Evolutionary conservation across 2,888 invertebrate species (phyloP), one percentile per base, ranked within the genome.

Genomic region (Hydraecia micacea): DNA sequence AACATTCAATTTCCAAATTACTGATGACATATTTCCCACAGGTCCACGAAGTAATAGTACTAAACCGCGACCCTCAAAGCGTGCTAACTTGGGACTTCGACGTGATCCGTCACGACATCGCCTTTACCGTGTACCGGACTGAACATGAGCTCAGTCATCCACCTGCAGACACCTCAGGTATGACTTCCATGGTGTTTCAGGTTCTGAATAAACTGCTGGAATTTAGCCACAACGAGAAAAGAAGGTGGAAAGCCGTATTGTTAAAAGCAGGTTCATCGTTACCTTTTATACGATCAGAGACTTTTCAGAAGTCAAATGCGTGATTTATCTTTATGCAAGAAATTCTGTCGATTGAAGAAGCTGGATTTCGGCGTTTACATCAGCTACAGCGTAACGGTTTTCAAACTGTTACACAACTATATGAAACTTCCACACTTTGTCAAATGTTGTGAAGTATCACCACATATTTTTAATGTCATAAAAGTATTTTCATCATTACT

Each of bases 81-180:
- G 99, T 99, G 80, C 97, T 99, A 67, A 99, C 99, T 42, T 99
- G 99, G 99, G 99, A 99, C 96, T 99, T 99, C 96, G 99, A 99
- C 97, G 98, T 99, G 74, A 97, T 99, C 94, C 98, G 99, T 42
- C 98, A 98, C 92, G 98, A 99, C 94, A 98, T 99, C 88, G 97
- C 98, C 83, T 99, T 99, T 96, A 98, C 98, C 13, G 98, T 99
- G 69, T 97, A 95, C 92, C 93, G 96, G 77, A 94, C 94, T 63
- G 91, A 92, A 32, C 91, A 91, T n/a, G 93, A 94, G 52, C 90
- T 96, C 67, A 78, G 87, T 11, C 88, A 88, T 25, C 84, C 91
- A 1, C 83, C 87, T 0, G 91, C 91, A 72, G 91, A 90, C 72
- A 83, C 85, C 46, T 89, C 94, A 67, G 95, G 95, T 94, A 87